Base-by-base conservation (phyloP, 2,888 invertebrate genomes). In the Melikaiella ostensackeni region DNA sequence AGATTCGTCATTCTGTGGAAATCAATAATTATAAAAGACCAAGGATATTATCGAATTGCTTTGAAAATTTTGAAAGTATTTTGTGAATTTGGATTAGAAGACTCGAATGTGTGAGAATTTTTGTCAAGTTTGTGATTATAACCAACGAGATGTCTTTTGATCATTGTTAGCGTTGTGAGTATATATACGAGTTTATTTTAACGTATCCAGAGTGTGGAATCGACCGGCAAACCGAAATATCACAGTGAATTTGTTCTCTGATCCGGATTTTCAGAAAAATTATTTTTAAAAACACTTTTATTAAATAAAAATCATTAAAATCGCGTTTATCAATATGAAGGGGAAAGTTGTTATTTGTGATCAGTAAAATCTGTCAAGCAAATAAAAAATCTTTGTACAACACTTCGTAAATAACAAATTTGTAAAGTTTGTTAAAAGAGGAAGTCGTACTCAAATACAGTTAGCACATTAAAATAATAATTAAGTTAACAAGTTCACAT, bases 21-120 rank as follows among this genome's bases (percentile, higher is more conserved):
- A 66, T 66, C 66, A 66, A 66, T 66, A 66, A 24, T 66, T 16
- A 38, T n/a, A n/a, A 21, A 50, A 50, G 50, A 21, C 9, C n/a
- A 6, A 50, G 9, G n/a, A 50, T n/a, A 50, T 50, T 50, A n/a
- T 9, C n/a, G 50, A n/a, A 55, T 21, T 21, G 21, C 55, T n/a
- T 55, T 55, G 21, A 2, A 55, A 55, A 55, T 55, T 55, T 9
- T 21, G 0, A 21, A 9, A 55, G 9, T 11, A 55, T 9, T 55
- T 55, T 55, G 11, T 55, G 3, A 55, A 9, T 55, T 9, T 55
- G 21, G 2, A 21, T 55, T 55, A 21, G 21, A 55, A 21, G 21
- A 55, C 9, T 55, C 21, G 1, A 6, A 21, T 9, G 3, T 55
- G 55, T 11, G 21, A 21, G 21, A 55, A 9, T 3, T 9, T 2